Evolutionary conservation across 2,797 vertebrate genomes (phyloP), one percentile per base, ranked within the genome.

Genomic region (Todus mexicanus): DNA sequence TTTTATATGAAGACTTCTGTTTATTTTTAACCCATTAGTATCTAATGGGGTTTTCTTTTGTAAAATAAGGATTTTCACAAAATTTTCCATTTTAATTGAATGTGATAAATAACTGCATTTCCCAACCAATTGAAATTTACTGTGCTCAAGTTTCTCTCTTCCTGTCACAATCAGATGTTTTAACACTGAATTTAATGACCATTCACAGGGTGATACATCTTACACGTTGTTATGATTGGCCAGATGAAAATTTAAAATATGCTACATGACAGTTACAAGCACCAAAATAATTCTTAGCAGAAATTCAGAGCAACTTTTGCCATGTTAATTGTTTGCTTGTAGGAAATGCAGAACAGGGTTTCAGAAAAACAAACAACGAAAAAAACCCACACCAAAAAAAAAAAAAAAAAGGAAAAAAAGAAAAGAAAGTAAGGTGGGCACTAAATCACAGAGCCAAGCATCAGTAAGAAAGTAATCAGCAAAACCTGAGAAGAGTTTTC

Each of bases 11-110:
- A 97, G 95, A 97, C 97, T 98, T 98, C 98, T 98, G 98, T 99
- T 99, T 98, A 97, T 95, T 97, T 96, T 98, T 97, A 98, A 98
- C 98, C 98, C 98, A 97, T 98, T 98, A 97, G 74, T 65, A 93
- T 87, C 13, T 70, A 90, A 78, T 33, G 21, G 35, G 9, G 5
- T 37, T 23, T 73, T 88, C 71, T 64, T 66, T 86, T 65, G 17
- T 79, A 66, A 86, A 84, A 86, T 53, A 64, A 37, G 31, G 29
- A 64, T 33, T 47, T 88, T 50, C 37, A 60, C 35, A 80, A 45
- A 16, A 45, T 71, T 95, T 92, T 92, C 25, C 47, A 53, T 84
- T 94, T 89, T 86, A 80, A 89, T 91, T 92, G 64, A 87, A 71
- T 40, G 9, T 16, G 25, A 74, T 60, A 20, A 91, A 87, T 91